phyloP scores from a whole-genome alignment of 2,113 vertebrate species.

The Oreocharis arfaki region DNA sequence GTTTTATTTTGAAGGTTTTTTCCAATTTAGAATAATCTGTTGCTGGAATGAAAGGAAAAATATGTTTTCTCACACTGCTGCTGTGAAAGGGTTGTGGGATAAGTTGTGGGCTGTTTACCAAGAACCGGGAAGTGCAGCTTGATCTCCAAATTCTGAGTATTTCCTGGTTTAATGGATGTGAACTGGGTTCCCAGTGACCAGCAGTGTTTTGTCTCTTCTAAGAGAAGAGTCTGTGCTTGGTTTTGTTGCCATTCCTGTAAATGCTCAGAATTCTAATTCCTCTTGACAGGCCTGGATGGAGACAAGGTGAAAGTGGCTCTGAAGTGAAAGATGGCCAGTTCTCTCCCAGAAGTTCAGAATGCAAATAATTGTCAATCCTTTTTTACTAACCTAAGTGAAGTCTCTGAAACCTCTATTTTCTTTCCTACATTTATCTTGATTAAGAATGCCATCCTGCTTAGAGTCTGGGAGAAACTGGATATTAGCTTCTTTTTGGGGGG shows the following conservation, averaged over 20 bases:
- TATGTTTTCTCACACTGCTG: not conserved
- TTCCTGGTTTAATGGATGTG: not conserved
- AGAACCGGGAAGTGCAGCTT: not conserved
- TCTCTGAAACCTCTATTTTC: constrained; percentile 45
- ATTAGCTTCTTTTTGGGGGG: not conserved
- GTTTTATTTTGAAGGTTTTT: not conserved
- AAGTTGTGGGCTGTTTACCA: not conserved
- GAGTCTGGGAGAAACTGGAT: constrained; percentile 18
- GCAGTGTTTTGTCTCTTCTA: not conserved
- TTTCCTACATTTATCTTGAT: constrained; percentile 64
- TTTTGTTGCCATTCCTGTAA: not conserved
- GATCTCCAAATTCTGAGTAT: not conserved
- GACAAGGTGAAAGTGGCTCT: not conserved
- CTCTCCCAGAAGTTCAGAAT: constrained; percentile 17
- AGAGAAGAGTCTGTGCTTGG: not conserved
- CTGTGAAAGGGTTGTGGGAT: not conserved
- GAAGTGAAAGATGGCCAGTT: not conserved
- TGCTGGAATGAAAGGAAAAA: not conserved
- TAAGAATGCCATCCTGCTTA: constrained; percentile 56
- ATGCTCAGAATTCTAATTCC: not conserved
- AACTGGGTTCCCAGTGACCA: not conserved
- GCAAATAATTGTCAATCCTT: constrained; percentile 38
- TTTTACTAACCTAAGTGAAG: constrained; percentile 6
- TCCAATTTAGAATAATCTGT: not conserved
- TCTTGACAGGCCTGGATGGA: not conserved